Base-by-base conservation (phyloP, 1,140 invertebrate genomes). In the Pseudomyrmex cubaensis region DNA sequence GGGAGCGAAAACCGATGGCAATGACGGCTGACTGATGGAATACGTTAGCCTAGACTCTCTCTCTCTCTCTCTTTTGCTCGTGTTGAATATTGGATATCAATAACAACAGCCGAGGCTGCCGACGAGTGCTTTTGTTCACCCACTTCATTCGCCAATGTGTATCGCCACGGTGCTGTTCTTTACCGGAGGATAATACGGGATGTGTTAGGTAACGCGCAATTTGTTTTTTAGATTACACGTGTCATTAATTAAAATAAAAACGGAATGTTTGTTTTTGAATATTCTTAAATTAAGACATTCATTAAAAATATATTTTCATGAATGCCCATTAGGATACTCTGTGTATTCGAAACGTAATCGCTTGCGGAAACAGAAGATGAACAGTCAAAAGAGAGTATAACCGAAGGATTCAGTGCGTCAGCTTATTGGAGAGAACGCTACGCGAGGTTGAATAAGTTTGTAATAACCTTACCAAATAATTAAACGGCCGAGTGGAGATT, bases 11-110 rank as follows among this genome's bases (percentile, higher is more conserved):
- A 86, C 75, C 82, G 67, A 85, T 82, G 89, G 50, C 85, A 86
- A 89, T 89, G 89, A 89, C 85, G 78, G 82, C 74, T 90, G 84
- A 87, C 66, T 87, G 89, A 87, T 87, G 85, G 72, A 83, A 83
- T n/a, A 72, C 87, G 64, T 69, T 61, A 54, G 61, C 8, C 35
- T 59, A 15, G 25, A 20, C 57, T 82, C 3, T 57, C 22, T 17
- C 22, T 46, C 22, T 46, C 54, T 50, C 17, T 61, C 66, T 64
- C 15, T 48, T 35, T 85, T 15, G 62, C 66, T 85, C 80, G 69
- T 67, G 62, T 61, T 64, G 77, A 78, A 85, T 90, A 90, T 90
- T 86, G 88, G 85, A 88, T 90, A 88, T 89, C 87, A 90, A 90
- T 90, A 90, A 88, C 80, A 85, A 83, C 59, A 44, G 82, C 25